A percentile compares a stretch with the other conserved stretches of the same genome.
Evolutionary conservation across 2,113 vertebrate species (phyloP).

Genomic region (Hepsetus odoe): DNA sequence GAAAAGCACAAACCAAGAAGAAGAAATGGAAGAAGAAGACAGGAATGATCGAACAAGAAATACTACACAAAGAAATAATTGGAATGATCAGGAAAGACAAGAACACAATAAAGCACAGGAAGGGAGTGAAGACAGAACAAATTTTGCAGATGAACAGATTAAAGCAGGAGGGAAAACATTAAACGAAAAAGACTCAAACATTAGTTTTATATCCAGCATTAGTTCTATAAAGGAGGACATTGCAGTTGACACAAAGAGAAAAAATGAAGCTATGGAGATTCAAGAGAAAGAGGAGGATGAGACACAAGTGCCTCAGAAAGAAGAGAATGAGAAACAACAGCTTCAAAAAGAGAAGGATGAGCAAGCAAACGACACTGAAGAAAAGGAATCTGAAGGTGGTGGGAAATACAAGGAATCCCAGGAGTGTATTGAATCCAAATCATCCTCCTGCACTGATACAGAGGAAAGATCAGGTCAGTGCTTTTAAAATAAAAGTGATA

Average conservation of each 20-base stretch:
- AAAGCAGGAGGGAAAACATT: not conserved
- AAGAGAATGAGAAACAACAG: too few relatives aligned
- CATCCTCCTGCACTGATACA: not conserved
- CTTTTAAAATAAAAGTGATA: not conserved
- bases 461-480: slow-evolving; percentile 40
- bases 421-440: not conserved
- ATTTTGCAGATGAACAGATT: not conserved
- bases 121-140: not conserved
- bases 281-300: not conserved
- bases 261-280: not conserved
- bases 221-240: not conserved
- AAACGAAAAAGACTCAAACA: not conserved
- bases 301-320: not conserved
- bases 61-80: too few relatives aligned
- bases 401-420: slow-evolving; percentile 21
- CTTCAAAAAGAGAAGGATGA: not conserved
- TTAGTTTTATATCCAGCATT: not conserved
- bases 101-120: not conserved
- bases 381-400: not conserved
- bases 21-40: not conserved
- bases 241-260: not conserved
- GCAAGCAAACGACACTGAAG: not conserved
- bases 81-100: not conserved
- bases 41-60: too few relatives aligned
- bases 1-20: not conserved